phyloP scores from a whole-genome alignment of 2,113 vertebrate species.

The Rhea pennata region DNA sequence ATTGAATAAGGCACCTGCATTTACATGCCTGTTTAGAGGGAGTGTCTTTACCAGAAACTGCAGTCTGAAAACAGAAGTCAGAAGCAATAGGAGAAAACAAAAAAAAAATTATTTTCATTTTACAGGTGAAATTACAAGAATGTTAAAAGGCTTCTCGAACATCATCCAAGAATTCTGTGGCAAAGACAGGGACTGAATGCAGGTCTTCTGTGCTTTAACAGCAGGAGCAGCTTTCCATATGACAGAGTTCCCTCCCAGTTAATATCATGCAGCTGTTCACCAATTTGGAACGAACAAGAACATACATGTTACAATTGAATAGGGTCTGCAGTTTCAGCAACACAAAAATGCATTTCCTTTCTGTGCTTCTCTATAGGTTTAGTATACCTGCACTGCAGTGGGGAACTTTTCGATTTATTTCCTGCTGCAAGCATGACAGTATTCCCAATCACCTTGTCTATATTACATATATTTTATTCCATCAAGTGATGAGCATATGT shows the following conservation, averaged over 20 bases:
- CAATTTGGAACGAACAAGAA: neutral
- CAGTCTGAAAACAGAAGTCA: constrained; percentile 6
- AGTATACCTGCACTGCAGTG: neutral
- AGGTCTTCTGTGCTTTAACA: neutral
- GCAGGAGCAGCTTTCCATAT: neutral
- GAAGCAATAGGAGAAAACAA: neutral
- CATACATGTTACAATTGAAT: neutral
- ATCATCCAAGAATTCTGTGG: neutral
- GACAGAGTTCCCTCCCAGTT: neutral
- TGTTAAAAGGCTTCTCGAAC: neutral
- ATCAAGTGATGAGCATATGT: neutral
- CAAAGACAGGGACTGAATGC: neutral
- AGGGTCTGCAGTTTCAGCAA: neutral
- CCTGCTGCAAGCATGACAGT: neutral
- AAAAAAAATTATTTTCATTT: neutral
- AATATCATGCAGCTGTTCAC: neutral
- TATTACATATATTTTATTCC: no score
- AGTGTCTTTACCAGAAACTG: neutral
- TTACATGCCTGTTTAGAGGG: neutral
- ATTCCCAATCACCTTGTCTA: neutral
- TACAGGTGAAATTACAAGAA: neutral
- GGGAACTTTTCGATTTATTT: neutral
- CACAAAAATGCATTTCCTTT: neutral
- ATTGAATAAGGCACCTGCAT: constrained; percentile 20
- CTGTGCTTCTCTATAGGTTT: neutral